Evolutionary conservation across 35 echinoderm and acorn worm species (phyloP).

Genomic region (Strongylocentrotus purpuratus): DNA sequence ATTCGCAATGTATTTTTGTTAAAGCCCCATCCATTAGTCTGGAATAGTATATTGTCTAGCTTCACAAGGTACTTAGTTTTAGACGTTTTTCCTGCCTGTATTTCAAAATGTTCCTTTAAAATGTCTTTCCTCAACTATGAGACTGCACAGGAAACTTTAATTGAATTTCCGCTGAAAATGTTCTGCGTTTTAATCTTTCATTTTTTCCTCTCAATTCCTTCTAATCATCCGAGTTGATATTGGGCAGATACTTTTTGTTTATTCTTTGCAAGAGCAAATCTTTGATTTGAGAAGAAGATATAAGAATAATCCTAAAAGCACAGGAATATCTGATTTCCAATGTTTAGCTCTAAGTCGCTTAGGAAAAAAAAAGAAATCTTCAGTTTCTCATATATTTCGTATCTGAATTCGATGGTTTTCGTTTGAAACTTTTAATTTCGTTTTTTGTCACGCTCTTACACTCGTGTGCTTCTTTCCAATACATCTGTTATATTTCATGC

Average conservation of each 20-base stretch:
- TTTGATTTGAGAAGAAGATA: slow-evolving; percentile 3
- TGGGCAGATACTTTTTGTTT: not conserved
- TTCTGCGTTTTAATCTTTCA: slow-evolving; percentile 5
- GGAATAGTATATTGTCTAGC: not conserved
- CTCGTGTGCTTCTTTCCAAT: too few species aligned
- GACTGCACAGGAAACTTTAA: not conserved
- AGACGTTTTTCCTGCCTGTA: not conserved
- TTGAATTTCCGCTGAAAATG: slow-evolving; percentile 5
- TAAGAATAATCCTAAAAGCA: slow-evolving; percentile 5
- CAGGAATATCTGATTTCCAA: not conserved
- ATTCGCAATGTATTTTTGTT: too few species aligned
- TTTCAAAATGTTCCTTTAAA: not conserved
- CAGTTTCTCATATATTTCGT: not conserved
- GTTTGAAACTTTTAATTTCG: not conserved
- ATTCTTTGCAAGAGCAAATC: not conserved
- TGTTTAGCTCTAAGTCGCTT: not conserved
- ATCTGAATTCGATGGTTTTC: not conserved
- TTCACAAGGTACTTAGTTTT: not conserved
- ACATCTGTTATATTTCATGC: too few species aligned
- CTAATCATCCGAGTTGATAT: not conserved
- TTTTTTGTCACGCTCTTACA: not conserved
- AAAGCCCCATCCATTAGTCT: not conserved
- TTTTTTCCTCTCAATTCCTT: not conserved
- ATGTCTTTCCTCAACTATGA: not conserved
- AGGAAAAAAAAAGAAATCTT: not conserved